phyloP scores from a whole-genome alignment of 1,140 invertebrate species.

The Lethocerus indicus region DNA sequence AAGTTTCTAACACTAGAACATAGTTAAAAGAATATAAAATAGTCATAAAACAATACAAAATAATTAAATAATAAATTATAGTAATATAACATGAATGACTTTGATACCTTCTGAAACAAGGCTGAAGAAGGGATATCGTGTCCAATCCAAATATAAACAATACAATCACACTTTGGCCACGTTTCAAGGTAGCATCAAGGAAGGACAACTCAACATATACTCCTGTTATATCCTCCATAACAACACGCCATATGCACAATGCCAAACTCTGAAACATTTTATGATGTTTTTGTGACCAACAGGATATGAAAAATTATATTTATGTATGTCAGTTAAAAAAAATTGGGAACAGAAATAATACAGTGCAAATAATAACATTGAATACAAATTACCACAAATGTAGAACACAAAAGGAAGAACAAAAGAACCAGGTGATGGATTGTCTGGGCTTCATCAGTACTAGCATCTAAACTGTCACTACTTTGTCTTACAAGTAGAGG shows the following conservation, averaged over 20 bases:
- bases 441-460: conserved; percentile 41
- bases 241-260: conserved; percentile 67
- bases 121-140: conserved; percentile 48
- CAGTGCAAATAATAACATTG: not conserved
- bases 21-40: not conserved
- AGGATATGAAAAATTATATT: too few relatives aligned
- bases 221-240: conserved; percentile 67
- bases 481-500: too few relatives aligned
- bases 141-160: conserved; percentile 76
- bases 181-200: conserved; percentile 72
- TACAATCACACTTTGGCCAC: conserved; percentile 71
- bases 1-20: conserved; percentile 19
- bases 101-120: conserved; percentile 20
- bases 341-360: too few relatives aligned
- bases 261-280: conserved; percentile 49
- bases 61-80: not conserved
- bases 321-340: too few relatives aligned
- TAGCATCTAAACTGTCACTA: not conserved
- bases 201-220: conserved; percentile 84
- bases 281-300: too few relatives aligned
- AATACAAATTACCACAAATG: conserved; percentile 59
- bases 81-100: not conserved
- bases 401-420: conserved; percentile 60
- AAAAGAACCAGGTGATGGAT: conserved; percentile 69
- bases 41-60: not conserved